A percentile compares a stretch with the other conserved stretches of the same genome.
Evolutionary conservation across 2,113 vertebrate genomes (phyloP).

Genomic region (Willisornis vidua): DNA sequence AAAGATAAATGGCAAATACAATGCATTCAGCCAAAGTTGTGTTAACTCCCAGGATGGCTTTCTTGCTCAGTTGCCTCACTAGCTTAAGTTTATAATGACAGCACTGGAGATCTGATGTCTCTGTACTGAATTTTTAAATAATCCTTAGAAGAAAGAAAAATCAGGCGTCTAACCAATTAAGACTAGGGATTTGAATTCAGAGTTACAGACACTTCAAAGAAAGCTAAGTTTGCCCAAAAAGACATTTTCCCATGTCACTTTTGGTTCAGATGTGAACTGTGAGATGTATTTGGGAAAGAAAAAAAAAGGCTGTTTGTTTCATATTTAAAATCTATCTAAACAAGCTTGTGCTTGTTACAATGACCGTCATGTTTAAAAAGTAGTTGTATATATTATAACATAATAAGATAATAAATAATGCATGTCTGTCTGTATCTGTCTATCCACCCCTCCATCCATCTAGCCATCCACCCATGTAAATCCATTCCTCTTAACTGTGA

Average conservation of each 20-base stretch:
- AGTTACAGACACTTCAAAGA: slow-evolving; percentile 34
- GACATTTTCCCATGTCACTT: slow-evolving; percentile 12
- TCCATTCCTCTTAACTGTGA: background rate
- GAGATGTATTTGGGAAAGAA: background rate
- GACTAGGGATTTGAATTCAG: background rate
- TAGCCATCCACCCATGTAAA: slow-evolving; percentile 35
- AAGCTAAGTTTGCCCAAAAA: slow-evolving; percentile 6
- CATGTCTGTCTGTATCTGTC: slow-evolving; percentile 32
- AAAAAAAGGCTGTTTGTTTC: background rate
- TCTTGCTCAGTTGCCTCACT: slow-evolving; percentile 42
- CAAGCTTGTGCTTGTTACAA: background rate
- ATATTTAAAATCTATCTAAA: background rate
- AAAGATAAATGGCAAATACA: slow-evolving; percentile 68
- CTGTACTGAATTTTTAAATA: slow-evolving; percentile 51
- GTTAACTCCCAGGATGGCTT: slow-evolving; percentile 65
- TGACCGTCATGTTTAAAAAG: background rate
- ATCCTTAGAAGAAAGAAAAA: slow-evolving; percentile 42
- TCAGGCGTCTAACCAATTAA: slow-evolving; percentile 46
- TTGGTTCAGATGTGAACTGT: background rate
- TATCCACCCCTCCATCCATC: slow-evolving; percentile 18
- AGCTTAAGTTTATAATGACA: slow-evolving; percentile 50
- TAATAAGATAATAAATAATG: slow-evolving; percentile 57
- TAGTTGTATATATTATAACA: slow-evolving; percentile 44
- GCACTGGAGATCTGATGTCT: slow-evolving; percentile 40
- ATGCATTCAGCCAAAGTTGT: slow-evolving; percentile 44